Base-by-base conservation (phyloP, 2,113 vertebrate species). In the Lynx canadensis region DNA sequence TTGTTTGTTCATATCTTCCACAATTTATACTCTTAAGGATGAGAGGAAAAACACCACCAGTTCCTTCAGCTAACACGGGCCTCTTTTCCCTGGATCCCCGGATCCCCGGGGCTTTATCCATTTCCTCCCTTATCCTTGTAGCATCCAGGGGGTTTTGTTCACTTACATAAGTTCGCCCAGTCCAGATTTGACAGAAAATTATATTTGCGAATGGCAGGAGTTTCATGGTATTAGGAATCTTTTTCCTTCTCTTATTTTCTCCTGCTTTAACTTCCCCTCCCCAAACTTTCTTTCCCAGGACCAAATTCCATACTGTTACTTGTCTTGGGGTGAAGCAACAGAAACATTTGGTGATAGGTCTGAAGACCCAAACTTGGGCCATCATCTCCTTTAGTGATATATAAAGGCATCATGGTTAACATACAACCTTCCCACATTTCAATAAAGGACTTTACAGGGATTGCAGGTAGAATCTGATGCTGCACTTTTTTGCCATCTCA, bases 401-500 rank as follows among this genome's bases (percentile, higher is more conserved):
- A 80, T 87, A 41, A 87, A 82, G 60, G 76, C 55, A 2, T 86
- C 73, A 80, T 94, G 92, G 66, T 88, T 66, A 68, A 68, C 29
- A 57, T 18, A 89, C 14, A 60, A 48, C 50, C 52, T 79, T 93
- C 66, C 41, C 29, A 13, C 83, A 69, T 55, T 94, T 94, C 86
- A 33, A 66, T 95, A 73, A 86, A 95, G 60, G 88, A 83, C 57
- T 96, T 93, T 50, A 86, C 33, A 50, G 33, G n/a, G 74, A 71
- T 90, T 88, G 45, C 90, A 92, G 84, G 86, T 98, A 97, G 95
- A 97, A 98, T 95, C 89, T 97, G 55, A 85, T 84, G 86, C 73
- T 52, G 88, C 66, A 41, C 4, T 33, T 96, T 95, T 95, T 57
- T 94, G 90, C 96, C 95, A 97, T 68, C 91, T 98, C 94, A 80